phyloP scores from a whole-genome alignment of 2,888 invertebrate species.

The Morpho helenor region DNA sequence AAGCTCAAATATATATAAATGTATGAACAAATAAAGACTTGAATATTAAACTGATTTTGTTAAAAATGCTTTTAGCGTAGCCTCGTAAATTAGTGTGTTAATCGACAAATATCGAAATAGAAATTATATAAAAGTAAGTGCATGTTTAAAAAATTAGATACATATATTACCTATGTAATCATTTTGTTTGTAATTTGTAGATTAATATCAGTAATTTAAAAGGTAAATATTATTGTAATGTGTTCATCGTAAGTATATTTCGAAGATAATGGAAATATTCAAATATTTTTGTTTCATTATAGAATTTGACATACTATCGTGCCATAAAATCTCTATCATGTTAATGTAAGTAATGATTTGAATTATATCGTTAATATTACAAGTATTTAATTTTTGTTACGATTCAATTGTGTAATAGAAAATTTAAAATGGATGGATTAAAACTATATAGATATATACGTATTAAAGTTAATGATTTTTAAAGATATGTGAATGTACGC shows the following conservation, averaged over 20 bases:
- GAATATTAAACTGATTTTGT: constrained; percentile 58
- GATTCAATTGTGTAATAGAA: constrained; percentile 12
- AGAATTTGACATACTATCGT: constrained; percentile 17
- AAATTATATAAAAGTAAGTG: constrained; percentile 30
- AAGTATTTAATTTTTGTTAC: constrained; percentile 14
- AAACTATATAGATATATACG: constrained; percentile 11
- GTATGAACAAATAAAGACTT: constrained; percentile 66
- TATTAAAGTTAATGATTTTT: constrained; percentile 17
- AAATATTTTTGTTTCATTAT: constrained; percentile 12
- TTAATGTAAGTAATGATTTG: constrained; percentile 20
- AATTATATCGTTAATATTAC: constrained; percentile 14
- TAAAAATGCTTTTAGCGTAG: constrained; percentile 66
- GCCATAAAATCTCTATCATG: constrained; percentile 11
- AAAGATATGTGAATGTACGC: constrained; percentile 56
- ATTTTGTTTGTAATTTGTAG: constrained; percentile 41
- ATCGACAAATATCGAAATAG: constrained; percentile 31
- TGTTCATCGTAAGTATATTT: constrained; percentile 48
- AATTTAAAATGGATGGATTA: constrained; percentile 8
- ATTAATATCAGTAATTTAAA: constrained; percentile 28
- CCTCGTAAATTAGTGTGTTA: constrained; percentile 58
- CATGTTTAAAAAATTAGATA: constrained; percentile 26
- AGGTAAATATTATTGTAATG: constrained; percentile 41
- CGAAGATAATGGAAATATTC: constrained; percentile 13
- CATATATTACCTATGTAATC: constrained; percentile 41
- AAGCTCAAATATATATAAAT: constrained; percentile 73